These are phyloP conservation scores for Hedychridium roseum DNA, from an alignment of 2,888 invertebrate species.

Conservation along the genomic window DNA sequence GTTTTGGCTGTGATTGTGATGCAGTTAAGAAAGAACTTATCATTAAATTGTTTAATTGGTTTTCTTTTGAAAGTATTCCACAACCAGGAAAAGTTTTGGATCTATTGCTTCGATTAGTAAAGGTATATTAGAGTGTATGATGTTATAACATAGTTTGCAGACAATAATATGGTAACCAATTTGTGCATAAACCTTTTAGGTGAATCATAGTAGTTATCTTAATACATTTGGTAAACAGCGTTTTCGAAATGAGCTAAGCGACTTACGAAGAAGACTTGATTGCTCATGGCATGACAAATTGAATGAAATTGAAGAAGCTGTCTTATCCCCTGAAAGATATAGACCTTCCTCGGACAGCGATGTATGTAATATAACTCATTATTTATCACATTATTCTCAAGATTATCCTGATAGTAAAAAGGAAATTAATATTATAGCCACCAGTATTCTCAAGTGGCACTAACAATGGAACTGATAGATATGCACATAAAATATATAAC, in stretches of 20 bases:
- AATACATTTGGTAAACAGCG: constrained; percentile 43
- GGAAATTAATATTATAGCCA: neutral
- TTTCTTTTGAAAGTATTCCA: constrained; percentile 66
- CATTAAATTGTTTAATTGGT: constrained; percentile 71
- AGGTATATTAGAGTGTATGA: constrained; percentile 61
- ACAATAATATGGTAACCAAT: constrained; percentile 1
- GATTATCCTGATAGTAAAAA: neutral
- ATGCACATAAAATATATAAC: constrained; percentile 8
- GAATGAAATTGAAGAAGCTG: constrained; percentile 42
- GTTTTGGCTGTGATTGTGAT: constrained; percentile 71
- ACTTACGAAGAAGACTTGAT: constrained; percentile 39
- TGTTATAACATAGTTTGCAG: constrained; percentile 1
- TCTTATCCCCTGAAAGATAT: constrained; percentile 23
- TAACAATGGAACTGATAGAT: constrained; percentile 10
- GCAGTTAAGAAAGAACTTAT: constrained; percentile 69
- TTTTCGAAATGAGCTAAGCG: constrained; percentile 47
- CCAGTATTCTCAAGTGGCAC: constrained; percentile 1
- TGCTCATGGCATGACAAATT: constrained; percentile 43
- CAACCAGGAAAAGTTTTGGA: constrained; percentile 69
- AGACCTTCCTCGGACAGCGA: no score
- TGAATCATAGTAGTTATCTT: constrained; percentile 37
- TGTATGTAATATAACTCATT: constrained; percentile 2
- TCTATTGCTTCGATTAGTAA: constrained; percentile 67
- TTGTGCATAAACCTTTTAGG: constrained; percentile 26
- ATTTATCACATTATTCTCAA: neutral